Percentiles rank a stretch among this genome's conserved stretches.
Conservation (phyloP, 2,888 invertebrate species). For the Sabatieria punctata region DNA sequence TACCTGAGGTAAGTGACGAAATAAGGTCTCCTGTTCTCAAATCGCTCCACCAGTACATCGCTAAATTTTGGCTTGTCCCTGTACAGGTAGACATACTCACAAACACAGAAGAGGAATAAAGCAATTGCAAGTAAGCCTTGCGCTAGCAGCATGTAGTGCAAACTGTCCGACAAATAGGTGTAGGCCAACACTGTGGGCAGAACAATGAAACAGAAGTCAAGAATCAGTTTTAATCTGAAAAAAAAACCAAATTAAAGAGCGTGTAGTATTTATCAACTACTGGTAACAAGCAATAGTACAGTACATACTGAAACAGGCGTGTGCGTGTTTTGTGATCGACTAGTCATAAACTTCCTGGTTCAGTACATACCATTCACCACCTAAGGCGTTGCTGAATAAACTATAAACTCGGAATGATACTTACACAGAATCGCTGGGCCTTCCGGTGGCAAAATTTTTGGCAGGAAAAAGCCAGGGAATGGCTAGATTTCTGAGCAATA, state of each 20-base stretch:
- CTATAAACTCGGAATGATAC: too few species aligned
- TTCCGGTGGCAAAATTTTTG: slow-evolving; percentile 10
- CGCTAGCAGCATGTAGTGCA: slow-evolving; percentile 3
- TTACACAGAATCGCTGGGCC: too few species aligned
- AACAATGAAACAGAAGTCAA: slow-evolving; percentile 18
- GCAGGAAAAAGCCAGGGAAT: slow-evolving; percentile 21
- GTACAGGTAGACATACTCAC: slow-evolving; percentile 8
- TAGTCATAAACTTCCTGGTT: too few species aligned
- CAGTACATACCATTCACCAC: too few species aligned
- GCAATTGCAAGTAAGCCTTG: neutral
- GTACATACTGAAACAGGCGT: too few species aligned
- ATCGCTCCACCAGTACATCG: slow-evolving; percentile 5
- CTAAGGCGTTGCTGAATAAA: too few species aligned
- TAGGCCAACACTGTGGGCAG: slow-evolving; percentile 15
- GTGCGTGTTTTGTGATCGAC: too few species aligned
- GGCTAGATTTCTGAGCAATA: slow-evolving; percentile 17
- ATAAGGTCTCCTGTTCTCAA: slow-evolving; percentile 16
- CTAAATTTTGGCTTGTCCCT: slow-evolving; percentile 2
- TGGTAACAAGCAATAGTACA: neutral
- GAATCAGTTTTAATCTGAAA: slow-evolving; percentile 19
- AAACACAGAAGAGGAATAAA: slow-evolving; percentile 10
- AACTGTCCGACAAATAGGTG: slow-evolving; percentile 13
- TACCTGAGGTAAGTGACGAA: slow-evolving; percentile 20
- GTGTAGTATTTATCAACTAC: slow-evolving; percentile 1
- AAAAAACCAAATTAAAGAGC: slow-evolving; percentile 2